Base-by-base conservation (phyloP, 2,888 invertebrate genomes). In the Mesodorylaimus sp. region DNA sequence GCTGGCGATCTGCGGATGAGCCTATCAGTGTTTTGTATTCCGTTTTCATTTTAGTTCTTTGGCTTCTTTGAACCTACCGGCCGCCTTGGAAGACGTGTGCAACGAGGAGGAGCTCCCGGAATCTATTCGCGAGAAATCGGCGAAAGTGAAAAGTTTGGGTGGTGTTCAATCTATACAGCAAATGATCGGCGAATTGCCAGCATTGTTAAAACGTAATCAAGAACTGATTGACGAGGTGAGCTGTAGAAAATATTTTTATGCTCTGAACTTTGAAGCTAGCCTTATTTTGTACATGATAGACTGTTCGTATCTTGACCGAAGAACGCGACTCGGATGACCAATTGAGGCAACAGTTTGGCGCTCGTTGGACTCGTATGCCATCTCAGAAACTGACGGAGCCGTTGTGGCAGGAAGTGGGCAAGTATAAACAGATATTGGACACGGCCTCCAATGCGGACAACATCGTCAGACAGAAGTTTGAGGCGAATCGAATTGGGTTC, bases 21-120 rank as follows among this genome's bases (percentile, higher is more conserved):
- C 45, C 48, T 29, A 45, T 46, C 16, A 16, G 52, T n/a, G 29
- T 47, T 43, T 44, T 3, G 10, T 45, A 21, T 52, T 16, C 16
- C 16, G n/a, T 37, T 42, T 42, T 23, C n/a, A 19, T 42, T 46
- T 36, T 61, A 79, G 81, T 61, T 77, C 87, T 46, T 73, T 97
- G 64, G 85, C 91, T 1, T 87, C 87, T 53, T 74, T 95, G 57
- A 93, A 88, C 74, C 76, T 97, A 61, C 95, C 97, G 7, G 95
- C 93, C n/a, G 87, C 91, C 47, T 76, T 95, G 50, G 95, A 97
- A 72, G 79, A 79, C 58, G 70, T 69, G 23, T 76, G 77, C 5
- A 76, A 76, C 57, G 76, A 77, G 38, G 77, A 77, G 46, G 77
- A 75, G 28, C 74, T 95, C 59, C 95, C 97, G 1, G 85, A 80